phyloP scores from a whole-genome alignment of 2,888 invertebrate genomes.

The Drosophila multiciliata region DNA sequence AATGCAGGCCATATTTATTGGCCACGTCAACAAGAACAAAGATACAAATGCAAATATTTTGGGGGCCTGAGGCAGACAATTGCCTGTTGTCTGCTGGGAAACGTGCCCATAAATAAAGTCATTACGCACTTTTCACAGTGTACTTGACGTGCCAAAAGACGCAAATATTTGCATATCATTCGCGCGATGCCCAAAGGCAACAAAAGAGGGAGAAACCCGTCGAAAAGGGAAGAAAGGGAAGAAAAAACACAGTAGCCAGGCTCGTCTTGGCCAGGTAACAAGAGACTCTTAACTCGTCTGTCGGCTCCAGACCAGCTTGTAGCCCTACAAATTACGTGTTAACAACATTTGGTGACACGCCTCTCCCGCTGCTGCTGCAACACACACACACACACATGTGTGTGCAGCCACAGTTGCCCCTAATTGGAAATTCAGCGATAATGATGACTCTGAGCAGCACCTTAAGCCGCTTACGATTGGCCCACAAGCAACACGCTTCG shows the following conservation, averaged over 20 bases:
- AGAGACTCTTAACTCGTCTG: constrained; percentile 18
- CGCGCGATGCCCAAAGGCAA: constrained; percentile 8
- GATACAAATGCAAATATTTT: constrained; percentile 59
- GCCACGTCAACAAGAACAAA: constrained; percentile 56
- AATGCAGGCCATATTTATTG: constrained; percentile 65
- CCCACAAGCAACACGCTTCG: neutral
- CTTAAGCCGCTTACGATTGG: constrained; percentile 34
- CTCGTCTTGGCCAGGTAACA: constrained; percentile 50
- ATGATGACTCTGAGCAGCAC: constrained; percentile 53
- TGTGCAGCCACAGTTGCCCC: constrained; percentile 9
- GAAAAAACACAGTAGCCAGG: constrained; percentile 59
- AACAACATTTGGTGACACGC: constrained; percentile 69
- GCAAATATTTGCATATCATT: constrained; percentile 75
- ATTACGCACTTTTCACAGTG: constrained; percentile 62
- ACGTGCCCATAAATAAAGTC: constrained; percentile 73
- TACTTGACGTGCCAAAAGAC: constrained; percentile 31
- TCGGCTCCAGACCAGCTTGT: constrained; percentile 34
- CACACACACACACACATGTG: neutral
- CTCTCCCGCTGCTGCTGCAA: constrained; percentile 20
- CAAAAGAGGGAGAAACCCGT: neutral
- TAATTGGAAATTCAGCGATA: constrained; percentile 70
- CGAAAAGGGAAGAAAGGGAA: constrained; percentile 31
- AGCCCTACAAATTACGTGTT: constrained; percentile 76
- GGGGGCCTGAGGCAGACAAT: constrained; percentile 44
- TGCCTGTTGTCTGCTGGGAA: constrained; percentile 40